A percentile compares a stretch with the other conserved stretches of the same genome.
Conservation (phyloP, 2,797 vertebrate species). For the Malurus splendens region DNA sequence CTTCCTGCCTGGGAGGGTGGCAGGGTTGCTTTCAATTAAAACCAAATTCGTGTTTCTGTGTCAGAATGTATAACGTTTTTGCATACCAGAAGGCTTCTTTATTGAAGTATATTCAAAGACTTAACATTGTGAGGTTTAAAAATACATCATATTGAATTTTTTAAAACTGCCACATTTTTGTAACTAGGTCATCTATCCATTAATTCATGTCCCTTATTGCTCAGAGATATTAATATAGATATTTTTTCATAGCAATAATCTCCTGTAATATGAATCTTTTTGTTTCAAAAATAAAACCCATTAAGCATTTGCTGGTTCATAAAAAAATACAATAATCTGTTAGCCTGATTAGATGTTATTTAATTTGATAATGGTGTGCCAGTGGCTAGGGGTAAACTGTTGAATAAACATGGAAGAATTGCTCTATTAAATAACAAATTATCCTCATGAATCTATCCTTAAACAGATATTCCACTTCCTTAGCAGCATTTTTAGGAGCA, state of each 20-base stretch:
- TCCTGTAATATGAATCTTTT: constrained; percentile 33
- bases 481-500: constrained; percentile 45
- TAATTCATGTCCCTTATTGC: constrained; percentile 39
- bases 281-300: constrained; percentile 35
- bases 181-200: constrained; percentile 62
- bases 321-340: constrained; percentile 40
- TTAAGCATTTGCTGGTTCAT: constrained; percentile 36
- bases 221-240: constrained; percentile 48
- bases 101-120: not conserved
- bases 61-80: not conserved
- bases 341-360: constrained; percentile 46
- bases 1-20: not conserved
- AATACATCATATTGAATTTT: constrained; percentile 36
- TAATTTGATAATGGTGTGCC: constrained; percentile 54
- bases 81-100: constrained; percentile 8
- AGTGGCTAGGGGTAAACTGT: not conserved
- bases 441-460: not conserved
- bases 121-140: constrained; percentile 17
- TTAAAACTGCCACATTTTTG: not conserved
- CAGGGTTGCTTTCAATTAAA: constrained; percentile 40
- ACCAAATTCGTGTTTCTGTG: not conserved
- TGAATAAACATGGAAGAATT: constrained; percentile 13
- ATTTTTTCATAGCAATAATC: constrained; percentile 45
- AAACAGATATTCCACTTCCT: constrained; percentile 8
- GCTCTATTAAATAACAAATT: constrained; percentile 17